These are phyloP conservation scores for Hyaena hyaena DNA, from an alignment of 2,113 vertebrate genomes.

Conservation along the genomic window DNA sequence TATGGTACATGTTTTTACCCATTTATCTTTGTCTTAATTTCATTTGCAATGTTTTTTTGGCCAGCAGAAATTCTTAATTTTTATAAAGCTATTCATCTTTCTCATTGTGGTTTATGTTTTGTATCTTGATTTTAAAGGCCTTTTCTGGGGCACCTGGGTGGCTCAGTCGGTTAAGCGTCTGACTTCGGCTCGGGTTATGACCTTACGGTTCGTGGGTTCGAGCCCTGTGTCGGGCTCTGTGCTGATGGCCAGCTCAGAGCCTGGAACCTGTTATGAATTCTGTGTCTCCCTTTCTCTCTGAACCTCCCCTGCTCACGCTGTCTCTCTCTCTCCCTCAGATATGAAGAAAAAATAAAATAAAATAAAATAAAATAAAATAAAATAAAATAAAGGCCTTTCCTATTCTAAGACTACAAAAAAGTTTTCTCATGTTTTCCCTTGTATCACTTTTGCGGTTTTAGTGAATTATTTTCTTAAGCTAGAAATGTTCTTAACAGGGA, in stretches of 20 bases:
- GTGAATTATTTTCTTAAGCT: constrained; percentile 48
- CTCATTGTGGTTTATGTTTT: neutral
- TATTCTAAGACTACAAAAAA: neutral
- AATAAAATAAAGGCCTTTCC: neutral
- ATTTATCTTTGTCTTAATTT: neutral
- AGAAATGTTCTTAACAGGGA: neutral
- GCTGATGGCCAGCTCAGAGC: no score
- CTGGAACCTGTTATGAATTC: no score
- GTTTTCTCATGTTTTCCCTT: neutral
- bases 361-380: no score
- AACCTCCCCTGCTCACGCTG: no score
- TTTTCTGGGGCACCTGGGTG: neutral
- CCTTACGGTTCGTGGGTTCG: no score
- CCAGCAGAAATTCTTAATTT: neutral
- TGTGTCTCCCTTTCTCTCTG: no score
- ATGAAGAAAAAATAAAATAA: no score
- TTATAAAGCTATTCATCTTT: neutral
- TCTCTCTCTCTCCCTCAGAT: no score
- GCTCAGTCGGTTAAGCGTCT: no score
- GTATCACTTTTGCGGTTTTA: constrained; percentile 16
- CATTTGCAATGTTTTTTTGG: neutral
- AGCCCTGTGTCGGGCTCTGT: no score
- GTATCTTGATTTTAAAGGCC: neutral
- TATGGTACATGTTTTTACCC: neutral
- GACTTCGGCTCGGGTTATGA: no score